Evolutionary conservation across 2,888 invertebrate species (phyloP), one percentile per base, ranked within the genome.

Genomic region (Maniola hyperantus): DNA sequence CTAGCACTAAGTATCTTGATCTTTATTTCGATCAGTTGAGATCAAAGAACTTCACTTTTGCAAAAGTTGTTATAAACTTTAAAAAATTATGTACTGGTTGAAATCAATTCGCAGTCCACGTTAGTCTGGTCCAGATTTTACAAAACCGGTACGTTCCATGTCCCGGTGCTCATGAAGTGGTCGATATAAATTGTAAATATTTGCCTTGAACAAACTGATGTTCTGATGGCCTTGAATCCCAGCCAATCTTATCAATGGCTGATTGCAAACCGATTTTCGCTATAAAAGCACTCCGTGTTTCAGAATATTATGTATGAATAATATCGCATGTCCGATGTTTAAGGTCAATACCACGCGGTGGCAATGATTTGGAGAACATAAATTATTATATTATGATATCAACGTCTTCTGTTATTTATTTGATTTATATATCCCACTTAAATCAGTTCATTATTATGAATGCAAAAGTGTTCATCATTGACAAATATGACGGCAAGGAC

Each of bases 191-290:
- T 66, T 72, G 71, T 76, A 75, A 74, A 79, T 75, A 78, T 73
- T 77, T 73, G 77, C 76, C 80, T 79, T 78, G 77, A 79, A 76
- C 79, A 78, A 76, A 74, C 60, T 71, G 69, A 69, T 78, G 83
- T 77, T 72, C 66, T 65, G 69, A 54, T 70, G 77, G 69, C 89
- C 89, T 88, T 90, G 88, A 87, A 81, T 82, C 76, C 72, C 76
- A 72, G 75, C 76, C 79, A 82, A 85, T 83, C 85, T 88, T 88
- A 91, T 90, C 90, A 77, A 71, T 79, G 72, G 77, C 82, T 81
- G 89, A 89, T 89, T 84, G 85, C 82, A 65, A 66, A 74, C 72
- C 71, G 71, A 73, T 76, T 76, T 77, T 73, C 71, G 71, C 69
- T 73, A 67, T 68, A 68, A 68, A 67, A 69, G 58, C 60, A 39